A percentile compares a stretch with the other conserved stretches of the same genome.
Conservation (phyloP, 2,888 invertebrate species). For the Ephialtes manifestator region DNA sequence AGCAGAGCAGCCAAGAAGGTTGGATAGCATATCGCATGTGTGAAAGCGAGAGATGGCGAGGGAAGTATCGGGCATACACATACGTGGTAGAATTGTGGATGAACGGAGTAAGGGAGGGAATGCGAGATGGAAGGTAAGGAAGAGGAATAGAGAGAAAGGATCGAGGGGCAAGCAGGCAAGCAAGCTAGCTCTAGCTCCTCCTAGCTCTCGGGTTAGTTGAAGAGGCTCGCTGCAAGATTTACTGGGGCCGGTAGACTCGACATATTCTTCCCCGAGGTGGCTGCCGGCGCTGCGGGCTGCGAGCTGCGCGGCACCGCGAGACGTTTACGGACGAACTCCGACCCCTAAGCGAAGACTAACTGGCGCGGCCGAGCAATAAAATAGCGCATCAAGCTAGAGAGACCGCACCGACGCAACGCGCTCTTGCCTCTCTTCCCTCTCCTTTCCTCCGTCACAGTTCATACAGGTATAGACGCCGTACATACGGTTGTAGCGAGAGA, state of each 20-base stretch:
- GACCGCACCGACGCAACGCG: constrained; percentile 68
- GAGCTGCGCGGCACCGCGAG: constrained; percentile 77
- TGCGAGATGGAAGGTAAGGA: neutral
- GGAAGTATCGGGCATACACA: neutral
- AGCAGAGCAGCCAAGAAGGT: neutral
- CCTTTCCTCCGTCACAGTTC: constrained; percentile 19
- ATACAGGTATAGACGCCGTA: constrained; percentile 31
- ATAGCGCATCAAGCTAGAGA: constrained; percentile 78
- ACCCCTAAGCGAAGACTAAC: constrained; percentile 81
- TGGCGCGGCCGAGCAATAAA: constrained; percentile 80
- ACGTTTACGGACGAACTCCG: constrained; percentile 81
- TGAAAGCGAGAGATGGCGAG: constrained; percentile 13
- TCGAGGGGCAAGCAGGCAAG: constrained; percentile 35
- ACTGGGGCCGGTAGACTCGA: constrained; percentile 78
- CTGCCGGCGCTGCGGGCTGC: constrained; percentile 72
- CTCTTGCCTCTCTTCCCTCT: constrained; percentile 22
- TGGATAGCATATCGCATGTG: constrained; percentile 21
- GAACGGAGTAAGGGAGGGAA: constrained; percentile 17
- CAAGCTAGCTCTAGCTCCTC: constrained; percentile 58
- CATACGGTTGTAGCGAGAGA: constrained; percentile 5
- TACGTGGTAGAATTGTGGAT: constrained; percentile 41
- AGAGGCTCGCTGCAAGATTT: constrained; percentile 78
- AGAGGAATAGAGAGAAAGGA: constrained; percentile 18
- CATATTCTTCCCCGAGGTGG: constrained; percentile 78
- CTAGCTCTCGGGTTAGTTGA: constrained; percentile 75